Evolutionary conservation across 2,888 invertebrate species (phyloP).

Genomic region (Anticlea derivata): DNA sequence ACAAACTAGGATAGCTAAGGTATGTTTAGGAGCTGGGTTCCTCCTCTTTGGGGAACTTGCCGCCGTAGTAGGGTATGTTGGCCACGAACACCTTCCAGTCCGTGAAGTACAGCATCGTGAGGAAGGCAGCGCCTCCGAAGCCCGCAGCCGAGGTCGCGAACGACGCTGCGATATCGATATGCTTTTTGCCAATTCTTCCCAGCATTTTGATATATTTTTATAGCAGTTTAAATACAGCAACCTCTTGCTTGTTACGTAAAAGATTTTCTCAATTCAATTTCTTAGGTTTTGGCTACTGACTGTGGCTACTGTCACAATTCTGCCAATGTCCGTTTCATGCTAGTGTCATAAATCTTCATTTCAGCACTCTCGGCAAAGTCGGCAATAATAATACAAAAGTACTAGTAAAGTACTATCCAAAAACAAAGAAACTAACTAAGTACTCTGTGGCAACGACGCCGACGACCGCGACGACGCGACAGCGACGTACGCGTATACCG

Average conservation of each 20-base stretch:
- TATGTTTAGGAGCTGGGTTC: constrained; percentile 16
- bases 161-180: constrained; percentile 79
- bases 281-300: no score
- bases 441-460: no score
- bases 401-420: no score
- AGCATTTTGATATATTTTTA: constrained; percentile 53
- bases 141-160: constrained; percentile 83
- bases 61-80: constrained; percentile 89
- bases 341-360: no score
- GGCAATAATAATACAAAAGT: no score
- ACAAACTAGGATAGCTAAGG: neutral
- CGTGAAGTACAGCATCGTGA: constrained; percentile 87
- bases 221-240: no score
- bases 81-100: constrained; percentile 91
- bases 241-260: constrained; percentile 42
- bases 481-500: no score
- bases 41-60: constrained; percentile 84
- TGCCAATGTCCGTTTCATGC: no score
- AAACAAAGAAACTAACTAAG: no score
- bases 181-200: constrained; percentile 84
- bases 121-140: constrained; percentile 87
- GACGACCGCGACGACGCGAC: no score
- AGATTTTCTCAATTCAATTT: neutral
- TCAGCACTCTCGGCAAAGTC: no score
- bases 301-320: no score